Conservation (phyloP, 2,113 vertebrate species). For the Dissostichus mawsoni region DNA sequence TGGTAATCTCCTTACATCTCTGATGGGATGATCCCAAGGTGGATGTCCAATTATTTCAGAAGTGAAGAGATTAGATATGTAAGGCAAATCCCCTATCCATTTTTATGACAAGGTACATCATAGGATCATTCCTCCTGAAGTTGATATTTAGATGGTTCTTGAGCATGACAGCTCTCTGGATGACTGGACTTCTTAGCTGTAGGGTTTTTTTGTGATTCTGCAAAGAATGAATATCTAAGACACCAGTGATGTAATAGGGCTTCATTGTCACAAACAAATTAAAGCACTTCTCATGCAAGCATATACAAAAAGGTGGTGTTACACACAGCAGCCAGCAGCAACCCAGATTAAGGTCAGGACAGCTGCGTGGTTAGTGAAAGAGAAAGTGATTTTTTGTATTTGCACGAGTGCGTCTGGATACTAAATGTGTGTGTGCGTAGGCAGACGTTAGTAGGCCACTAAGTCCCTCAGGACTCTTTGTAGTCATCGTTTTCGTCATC, state of each 20-base stretch:
- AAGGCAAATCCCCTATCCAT: slow-evolving; percentile 58
- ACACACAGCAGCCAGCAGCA: slow-evolving; percentile 20
- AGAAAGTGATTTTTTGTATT: background rate
- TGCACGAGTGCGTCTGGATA: too few relatives aligned
- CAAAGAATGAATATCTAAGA: background rate
- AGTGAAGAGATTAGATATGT: slow-evolving; percentile 59
- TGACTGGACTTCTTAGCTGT: slow-evolving; percentile 8
- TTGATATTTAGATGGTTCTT: slow-evolving; percentile 39
- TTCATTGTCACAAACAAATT: background rate
- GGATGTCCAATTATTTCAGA: slow-evolving; percentile 66
- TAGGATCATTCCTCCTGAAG: slow-evolving; percentile 47
- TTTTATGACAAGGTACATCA: slow-evolving; percentile 53
- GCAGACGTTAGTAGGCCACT: slow-evolving; percentile 66
- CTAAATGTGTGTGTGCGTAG: slow-evolving; percentile 32
- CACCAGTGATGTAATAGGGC: background rate
- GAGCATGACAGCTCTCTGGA: background rate
- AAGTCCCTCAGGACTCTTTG: slow-evolving; percentile 53
- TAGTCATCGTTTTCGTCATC: slow-evolving; percentile 49
- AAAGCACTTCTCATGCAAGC: background rate
- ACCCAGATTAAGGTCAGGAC: slow-evolving; percentile 56
- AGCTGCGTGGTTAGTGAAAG: slow-evolving; percentile 12
- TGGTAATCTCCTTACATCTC: slow-evolving; percentile 52
- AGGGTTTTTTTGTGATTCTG: slow-evolving; percentile 3
- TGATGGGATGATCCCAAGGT: slow-evolving; percentile 61
- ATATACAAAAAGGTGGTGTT: slow-evolving; percentile 16